Percentiles rank a stretch among this genome's conserved stretches.
These are phyloP conservation scores for Anolis sagrei DNA, from an alignment of 2,113 vertebrate genomes.

Conservation along the genomic window DNA sequence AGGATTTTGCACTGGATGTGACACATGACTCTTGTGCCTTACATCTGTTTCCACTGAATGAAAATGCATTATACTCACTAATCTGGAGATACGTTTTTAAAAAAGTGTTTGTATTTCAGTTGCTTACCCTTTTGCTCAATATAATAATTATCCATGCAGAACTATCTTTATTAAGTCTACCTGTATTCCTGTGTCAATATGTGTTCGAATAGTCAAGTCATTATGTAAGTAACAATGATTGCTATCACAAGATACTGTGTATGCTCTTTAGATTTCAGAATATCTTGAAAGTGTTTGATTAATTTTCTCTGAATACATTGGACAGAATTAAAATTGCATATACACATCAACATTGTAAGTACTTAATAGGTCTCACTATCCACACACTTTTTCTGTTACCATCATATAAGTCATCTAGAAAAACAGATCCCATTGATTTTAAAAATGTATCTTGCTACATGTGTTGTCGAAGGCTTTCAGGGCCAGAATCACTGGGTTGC, in stretches of 20 bases:
- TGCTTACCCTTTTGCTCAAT: neutral
- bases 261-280: neutral
- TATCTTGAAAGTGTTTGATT: neutral
- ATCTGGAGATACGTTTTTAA: neutral
- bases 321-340: neutral
- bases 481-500: too few species aligned
- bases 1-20: neutral
- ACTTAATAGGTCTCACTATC: neutral
- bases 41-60: neutral
- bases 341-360: neutral
- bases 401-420: neutral
- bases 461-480: too few species aligned
- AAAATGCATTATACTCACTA: neutral
- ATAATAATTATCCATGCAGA: slow-evolving; percentile 1
- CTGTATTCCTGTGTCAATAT: neutral
- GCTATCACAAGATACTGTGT: neutral
- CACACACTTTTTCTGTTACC: neutral
- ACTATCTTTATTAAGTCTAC: neutral
- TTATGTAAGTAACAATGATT: neutral
- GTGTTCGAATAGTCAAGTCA: too few species aligned
- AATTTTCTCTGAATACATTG: neutral
- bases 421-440: neutral
- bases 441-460: neutral
- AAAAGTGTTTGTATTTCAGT: neutral
- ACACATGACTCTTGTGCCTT: neutral